These are phyloP conservation scores for Pyrgus malvae DNA, from an alignment of 2,888 invertebrate species.

Conservation along the genomic window DNA sequence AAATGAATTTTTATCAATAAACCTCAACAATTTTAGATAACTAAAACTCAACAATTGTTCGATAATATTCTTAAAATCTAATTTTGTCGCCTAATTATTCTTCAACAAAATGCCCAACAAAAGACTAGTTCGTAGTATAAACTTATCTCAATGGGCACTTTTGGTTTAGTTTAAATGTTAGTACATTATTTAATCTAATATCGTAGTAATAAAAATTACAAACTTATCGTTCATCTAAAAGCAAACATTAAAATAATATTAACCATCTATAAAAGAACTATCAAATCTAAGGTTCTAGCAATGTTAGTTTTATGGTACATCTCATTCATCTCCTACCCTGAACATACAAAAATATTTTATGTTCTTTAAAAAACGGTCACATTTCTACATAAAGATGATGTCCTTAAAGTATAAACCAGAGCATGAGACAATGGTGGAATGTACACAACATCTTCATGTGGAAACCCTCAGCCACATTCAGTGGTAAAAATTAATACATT, in stretches of 20 bases:
- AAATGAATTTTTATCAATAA: constrained; percentile 66
- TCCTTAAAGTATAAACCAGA: constrained; percentile 22
- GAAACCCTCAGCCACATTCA: constrained; percentile 47
- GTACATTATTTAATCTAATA: constrained; percentile 73
- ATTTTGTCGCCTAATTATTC: constrained; percentile 79
- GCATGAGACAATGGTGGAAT: constrained; percentile 27
- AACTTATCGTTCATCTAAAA: constrained; percentile 77
- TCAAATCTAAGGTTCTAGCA: constrained; percentile 77
- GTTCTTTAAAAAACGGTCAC: constrained; percentile 65
- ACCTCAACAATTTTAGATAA: constrained; percentile 79
- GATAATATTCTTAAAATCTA: constrained; percentile 76
- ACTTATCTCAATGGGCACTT: constrained; percentile 83
- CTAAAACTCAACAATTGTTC: constrained; percentile 76
- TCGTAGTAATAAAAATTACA: constrained; percentile 77
- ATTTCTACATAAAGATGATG: constrained; percentile 54
- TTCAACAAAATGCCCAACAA: constrained; percentile 74
- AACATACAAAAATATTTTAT: constrained; percentile 81
- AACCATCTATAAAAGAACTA: constrained; percentile 78
- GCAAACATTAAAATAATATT: constrained; percentile 76
- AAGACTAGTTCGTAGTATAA: constrained; percentile 75
- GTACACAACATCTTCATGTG: constrained; percentile 51
- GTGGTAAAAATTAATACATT: constrained; percentile 53
- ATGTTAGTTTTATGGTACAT: constrained; percentile 72
- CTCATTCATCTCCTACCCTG: constrained; percentile 65
- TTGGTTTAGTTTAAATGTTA: constrained; percentile 81